Evolutionary conservation across 1,140 invertebrate genomes (phyloP).

Genomic region (Trichonephila inaurata): DNA sequence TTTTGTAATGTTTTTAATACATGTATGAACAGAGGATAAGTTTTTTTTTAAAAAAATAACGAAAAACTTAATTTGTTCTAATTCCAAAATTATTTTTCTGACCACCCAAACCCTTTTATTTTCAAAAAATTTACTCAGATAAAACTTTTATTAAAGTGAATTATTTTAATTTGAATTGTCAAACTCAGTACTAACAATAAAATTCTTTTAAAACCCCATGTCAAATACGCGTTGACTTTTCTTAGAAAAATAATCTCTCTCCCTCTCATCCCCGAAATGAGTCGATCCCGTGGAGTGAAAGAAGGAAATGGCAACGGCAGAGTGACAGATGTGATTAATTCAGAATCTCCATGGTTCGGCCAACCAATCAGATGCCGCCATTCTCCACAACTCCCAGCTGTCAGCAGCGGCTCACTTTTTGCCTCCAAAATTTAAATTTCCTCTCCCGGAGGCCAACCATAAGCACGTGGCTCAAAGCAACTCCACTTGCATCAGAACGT

Average conservation of each 20-base stretch:
- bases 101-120: too few relatives aligned
- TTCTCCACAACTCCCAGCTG: conserved; percentile 78
- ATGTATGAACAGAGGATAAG: too few relatives aligned
- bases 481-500: neutral
- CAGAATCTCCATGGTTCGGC: conserved; percentile 78
- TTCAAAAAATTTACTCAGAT: too few relatives aligned
- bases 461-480: conserved; percentile 63
- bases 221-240: neutral
- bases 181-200: too few relatives aligned
- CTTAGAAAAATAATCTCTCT: neutral
- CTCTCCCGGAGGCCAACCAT: conserved; percentile 65
- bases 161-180: too few relatives aligned
- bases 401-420: conserved; percentile 78
- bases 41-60: too few relatives aligned
- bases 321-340: conserved; percentile 79
- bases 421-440: conserved; percentile 81
- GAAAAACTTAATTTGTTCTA: too few relatives aligned
- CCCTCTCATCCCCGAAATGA: neutral
- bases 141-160: too few relatives aligned
- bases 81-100: too few relatives aligned
- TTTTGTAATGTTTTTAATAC: too few relatives aligned
- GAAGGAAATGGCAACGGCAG: conserved; percentile 52
- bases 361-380: conserved; percentile 79
- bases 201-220: neutral
- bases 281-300: conserved; percentile 29